Evolutionary conservation across 30 jellyfish, hydroid and myxozoan species (phyloP).

Genomic region (Hydractinia echinata): DNA sequence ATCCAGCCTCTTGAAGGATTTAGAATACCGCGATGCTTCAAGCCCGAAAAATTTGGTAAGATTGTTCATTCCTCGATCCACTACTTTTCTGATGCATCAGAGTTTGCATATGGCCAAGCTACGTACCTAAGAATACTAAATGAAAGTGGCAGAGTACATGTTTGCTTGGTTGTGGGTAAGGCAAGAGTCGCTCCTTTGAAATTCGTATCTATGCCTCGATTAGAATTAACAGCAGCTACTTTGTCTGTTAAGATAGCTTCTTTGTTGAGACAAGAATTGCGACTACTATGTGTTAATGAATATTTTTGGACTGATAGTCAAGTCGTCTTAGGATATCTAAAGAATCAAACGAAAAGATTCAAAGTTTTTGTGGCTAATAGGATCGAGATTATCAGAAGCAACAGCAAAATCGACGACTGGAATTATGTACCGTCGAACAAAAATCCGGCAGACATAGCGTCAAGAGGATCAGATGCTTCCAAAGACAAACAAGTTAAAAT

Average conservation of each 20-base stretch:
- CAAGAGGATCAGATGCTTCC: too few relatives aligned
- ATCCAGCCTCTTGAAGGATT: slow-evolving; percentile 25
- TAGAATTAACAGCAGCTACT: slow-evolving; percentile 31
- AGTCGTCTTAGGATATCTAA: slow-evolving; percentile 21
- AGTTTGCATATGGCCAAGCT: slow-evolving; percentile 29
- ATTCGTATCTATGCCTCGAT: slow-evolving; percentile 23
- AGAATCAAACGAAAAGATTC: slow-evolving; percentile 30
- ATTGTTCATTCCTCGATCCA: slow-evolving; percentile 4
- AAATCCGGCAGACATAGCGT: too few relatives aligned
- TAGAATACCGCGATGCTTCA: slow-evolving; percentile 31
- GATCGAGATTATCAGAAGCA: slow-evolving; percentile 25
- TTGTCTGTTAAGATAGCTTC: slow-evolving; percentile 18
- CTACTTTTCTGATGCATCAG: slow-evolving; percentile 45
- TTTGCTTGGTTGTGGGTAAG: slow-evolving; percentile 25
- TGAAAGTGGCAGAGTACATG: slow-evolving; percentile 20
- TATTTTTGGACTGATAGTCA: slow-evolving; percentile 28
- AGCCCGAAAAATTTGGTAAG: slow-evolving; percentile 39
- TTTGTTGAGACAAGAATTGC: slow-evolving; percentile 5
- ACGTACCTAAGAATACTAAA: neutral
- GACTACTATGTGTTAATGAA: neutral
- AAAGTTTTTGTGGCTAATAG: slow-evolving; percentile 33
- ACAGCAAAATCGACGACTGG: slow-evolving; percentile 19
- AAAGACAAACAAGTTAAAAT: too few relatives aligned
- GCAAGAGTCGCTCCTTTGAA: slow-evolving; percentile 36
- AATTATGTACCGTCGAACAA: too few relatives aligned